A percentile compares a stretch with the other conserved stretches of the same genome.
Evolutionary conservation across 2,797 vertebrate genomes (phyloP).

Genomic region (Rhincodon typus): DNA sequence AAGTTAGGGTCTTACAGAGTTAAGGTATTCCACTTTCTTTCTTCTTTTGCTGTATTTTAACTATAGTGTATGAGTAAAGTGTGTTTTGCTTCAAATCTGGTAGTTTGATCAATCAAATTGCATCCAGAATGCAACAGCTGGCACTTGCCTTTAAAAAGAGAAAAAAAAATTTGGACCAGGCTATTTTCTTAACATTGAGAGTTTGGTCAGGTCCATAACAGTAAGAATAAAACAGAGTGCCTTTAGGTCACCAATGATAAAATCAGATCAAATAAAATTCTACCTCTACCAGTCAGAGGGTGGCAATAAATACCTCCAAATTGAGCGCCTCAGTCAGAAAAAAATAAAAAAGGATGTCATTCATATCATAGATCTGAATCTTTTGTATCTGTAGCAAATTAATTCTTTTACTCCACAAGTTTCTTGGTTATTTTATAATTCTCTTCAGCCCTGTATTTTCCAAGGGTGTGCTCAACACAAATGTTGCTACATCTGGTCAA

Average conservation of each 20-base stretch:
- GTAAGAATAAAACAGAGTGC: not conserved
- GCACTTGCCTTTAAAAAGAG: too few species aligned
- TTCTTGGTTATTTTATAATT: not conserved
- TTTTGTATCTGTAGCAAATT: not conserved
- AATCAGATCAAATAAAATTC: too few species aligned
- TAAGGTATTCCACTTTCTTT: too few species aligned
- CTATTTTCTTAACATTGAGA: too few species aligned
- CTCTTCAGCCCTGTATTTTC: not conserved
- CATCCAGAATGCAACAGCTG: too few species aligned
- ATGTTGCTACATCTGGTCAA: not conserved
- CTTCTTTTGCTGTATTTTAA: too few species aligned
- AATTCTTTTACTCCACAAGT: not conserved
- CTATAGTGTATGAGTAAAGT: too few species aligned
- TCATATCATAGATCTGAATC: not conserved
- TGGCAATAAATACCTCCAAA: not conserved
- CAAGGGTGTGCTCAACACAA: not conserved
- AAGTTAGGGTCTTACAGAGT: too few species aligned
- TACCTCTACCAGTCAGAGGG: not conserved
- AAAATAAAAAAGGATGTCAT: not conserved
- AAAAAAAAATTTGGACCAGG: too few species aligned
- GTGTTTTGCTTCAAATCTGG: too few species aligned
- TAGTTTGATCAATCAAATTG: too few species aligned
- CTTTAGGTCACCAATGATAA: not conserved
- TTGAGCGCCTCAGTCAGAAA: not conserved
- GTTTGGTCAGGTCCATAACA: too few species aligned